Evolutionary conservation across 1,140 invertebrate genomes (phyloP).

Genomic region (Drosophila eugracilis): DNA sequence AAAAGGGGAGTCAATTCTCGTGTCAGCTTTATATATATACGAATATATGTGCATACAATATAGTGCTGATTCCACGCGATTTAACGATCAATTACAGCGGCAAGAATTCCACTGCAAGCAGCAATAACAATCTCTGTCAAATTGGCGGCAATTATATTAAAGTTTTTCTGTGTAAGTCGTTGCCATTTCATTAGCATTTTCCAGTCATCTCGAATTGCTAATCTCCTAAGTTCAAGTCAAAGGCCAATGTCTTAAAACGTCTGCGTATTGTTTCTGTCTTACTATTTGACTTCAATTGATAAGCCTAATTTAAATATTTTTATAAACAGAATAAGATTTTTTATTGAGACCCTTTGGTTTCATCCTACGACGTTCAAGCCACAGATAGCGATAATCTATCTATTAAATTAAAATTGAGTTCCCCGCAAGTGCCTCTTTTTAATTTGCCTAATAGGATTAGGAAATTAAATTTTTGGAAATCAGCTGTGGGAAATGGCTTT

Average conservation of each 20-base stretch:
- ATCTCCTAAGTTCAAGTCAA: conserved; percentile 21
- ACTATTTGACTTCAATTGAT: conserved; percentile 16
- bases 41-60: conserved; percentile 8
- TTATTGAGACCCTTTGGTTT: background rate
- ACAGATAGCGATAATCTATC: conserved; percentile 8
- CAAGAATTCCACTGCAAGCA: background rate
- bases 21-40: conserved; percentile 18
- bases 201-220: conserved; percentile 5
- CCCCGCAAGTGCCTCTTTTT: background rate
- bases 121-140: background rate
- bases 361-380: conserved; percentile 7
- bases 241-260: conserved; percentile 16
- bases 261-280: background rate
- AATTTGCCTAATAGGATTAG: conserved; percentile 43
- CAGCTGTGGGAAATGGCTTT: conserved; percentile 5
- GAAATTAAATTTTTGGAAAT: conserved; percentile 41
- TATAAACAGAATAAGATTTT: background rate
- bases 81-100: conserved; percentile 23
- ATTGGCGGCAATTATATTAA: conserved; percentile 17
- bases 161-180: background rate
- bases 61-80: conserved; percentile 31
- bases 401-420: conserved; percentile 8
- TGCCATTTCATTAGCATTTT: conserved; percentile 3
- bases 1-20: conserved; percentile 12
- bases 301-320: conserved; percentile 23